Percentiles rank a stretch among this genome's conserved stretches.
These are phyloP conservation scores for Meloe dianella DNA, from an alignment of 2,888 invertebrate species.

Conservation along the genomic window DNA sequence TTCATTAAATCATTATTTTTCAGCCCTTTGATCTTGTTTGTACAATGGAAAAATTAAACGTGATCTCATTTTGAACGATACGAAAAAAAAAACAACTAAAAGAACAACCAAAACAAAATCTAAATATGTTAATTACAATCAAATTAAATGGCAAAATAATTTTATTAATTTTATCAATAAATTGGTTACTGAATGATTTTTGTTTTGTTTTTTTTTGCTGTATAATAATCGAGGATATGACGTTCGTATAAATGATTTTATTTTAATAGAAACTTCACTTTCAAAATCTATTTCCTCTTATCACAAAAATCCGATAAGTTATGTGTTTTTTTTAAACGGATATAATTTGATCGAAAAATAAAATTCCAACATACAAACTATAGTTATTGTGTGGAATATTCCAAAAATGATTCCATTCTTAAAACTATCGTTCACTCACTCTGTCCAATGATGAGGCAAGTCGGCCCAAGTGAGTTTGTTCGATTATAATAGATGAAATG, in stretches of 20 bases:
- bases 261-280: not conserved
- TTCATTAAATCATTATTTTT: too few species aligned
- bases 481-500: too few species aligned
- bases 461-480: too few species aligned
- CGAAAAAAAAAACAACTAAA: not conserved
- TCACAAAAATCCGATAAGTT: not conserved
- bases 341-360: not conserved
- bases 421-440: too few species aligned
- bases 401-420: too few species aligned
- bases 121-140: too few species aligned
- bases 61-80: not conserved
- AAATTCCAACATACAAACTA: too few species aligned
- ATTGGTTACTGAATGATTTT: not conserved
- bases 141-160: not conserved
- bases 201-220: not conserved
- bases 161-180: not conserved
- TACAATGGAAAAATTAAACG: too few species aligned
- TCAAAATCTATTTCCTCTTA: not conserved
- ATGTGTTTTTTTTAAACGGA: not conserved
- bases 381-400: too few species aligned
- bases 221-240: constrained; percentile 4
- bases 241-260: not conserved
- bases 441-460: too few species aligned
- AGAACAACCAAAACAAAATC: not conserved
- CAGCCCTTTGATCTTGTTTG: too few species aligned